Evolutionary conservation across 2,113 vertebrate species (phyloP).

Genomic region (Crotalus tigris): DNA sequence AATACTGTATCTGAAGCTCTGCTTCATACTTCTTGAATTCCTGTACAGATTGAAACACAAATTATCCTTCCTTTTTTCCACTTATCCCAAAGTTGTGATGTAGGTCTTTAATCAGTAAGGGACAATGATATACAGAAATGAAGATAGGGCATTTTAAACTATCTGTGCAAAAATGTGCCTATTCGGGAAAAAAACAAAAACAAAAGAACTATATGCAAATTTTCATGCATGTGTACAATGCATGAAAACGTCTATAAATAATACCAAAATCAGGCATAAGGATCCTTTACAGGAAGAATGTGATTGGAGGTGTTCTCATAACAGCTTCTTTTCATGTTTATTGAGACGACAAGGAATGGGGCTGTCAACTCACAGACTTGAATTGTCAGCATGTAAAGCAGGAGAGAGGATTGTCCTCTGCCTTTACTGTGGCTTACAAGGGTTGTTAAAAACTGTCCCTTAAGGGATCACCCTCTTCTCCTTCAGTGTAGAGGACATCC

Average conservation of each 20-base stretch:
- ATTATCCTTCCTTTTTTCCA: not conserved
- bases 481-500: not conserved
- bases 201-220: not conserved
- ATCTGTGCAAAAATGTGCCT: not conserved
- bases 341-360: not conserved
- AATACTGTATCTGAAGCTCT: not conserved
- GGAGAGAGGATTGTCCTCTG: not conserved
- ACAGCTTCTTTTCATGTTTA: not conserved
- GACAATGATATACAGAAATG: not conserved
- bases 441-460: not conserved
- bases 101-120: not conserved
- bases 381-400: too few species aligned
- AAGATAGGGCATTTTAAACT: not conserved
- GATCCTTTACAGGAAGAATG: not conserved
- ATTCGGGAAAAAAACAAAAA: accelerated
- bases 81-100: not conserved
- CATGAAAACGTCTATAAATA: not conserved
- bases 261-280: not conserved
- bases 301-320: not conserved
- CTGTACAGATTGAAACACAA: not conserved
- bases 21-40: not conserved
- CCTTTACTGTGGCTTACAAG: not conserved
- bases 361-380: not conserved
- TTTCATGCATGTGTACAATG: not conserved
- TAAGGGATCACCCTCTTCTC: not conserved